Percentiles rank a stretch among this genome's conserved stretches.
These are phyloP conservation scores for Heliornis fulica DNA, from an alignment of 2,113 vertebrate species.

Conservation along the genomic window DNA sequence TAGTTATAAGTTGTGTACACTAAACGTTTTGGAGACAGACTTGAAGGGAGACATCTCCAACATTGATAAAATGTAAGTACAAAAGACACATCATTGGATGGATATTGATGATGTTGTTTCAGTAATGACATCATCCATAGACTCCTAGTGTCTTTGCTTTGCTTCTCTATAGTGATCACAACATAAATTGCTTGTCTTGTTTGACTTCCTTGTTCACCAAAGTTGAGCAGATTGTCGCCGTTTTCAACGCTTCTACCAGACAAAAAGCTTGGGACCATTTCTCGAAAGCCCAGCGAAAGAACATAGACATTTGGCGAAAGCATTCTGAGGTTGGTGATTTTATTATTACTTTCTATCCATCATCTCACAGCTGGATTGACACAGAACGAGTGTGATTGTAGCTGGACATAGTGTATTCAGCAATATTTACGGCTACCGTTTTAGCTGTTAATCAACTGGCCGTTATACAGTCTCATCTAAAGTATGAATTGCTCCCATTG, in stretches of 20 bases:
- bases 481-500: constrained; percentile 24
- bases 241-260: constrained; percentile 97
- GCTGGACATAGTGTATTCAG: constrained; percentile 42
- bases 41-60: constrained; percentile 78
- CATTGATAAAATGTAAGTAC: constrained; percentile 83
- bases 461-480: background rate
- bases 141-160: constrained; percentile 87
- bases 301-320: constrained; percentile 99
- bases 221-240: constrained; percentile 99
- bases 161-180: constrained; percentile 85
- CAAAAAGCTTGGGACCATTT: constrained; percentile 99
- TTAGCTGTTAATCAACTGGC: constrained; percentile 37
- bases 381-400: constrained; percentile 64
- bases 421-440: constrained; percentile 34
- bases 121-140: constrained; percentile 79
- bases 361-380: constrained; percentile 78
- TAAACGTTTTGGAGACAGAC: constrained; percentile 79
- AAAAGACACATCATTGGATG: constrained; percentile 77
- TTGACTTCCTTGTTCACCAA: constrained; percentile 94
- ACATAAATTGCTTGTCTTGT: constrained; percentile 99
- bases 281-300: constrained; percentile 99
- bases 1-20: constrained; percentile 49
- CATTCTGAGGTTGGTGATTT: constrained; percentile 98
- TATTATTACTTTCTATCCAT: constrained; percentile 79
- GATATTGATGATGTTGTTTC: constrained; percentile 81